Percentiles rank a stretch among this genome's conserved stretches.
Conservation (phyloP, 2,888 invertebrate species). For the Platycheirus albimanus region DNA sequence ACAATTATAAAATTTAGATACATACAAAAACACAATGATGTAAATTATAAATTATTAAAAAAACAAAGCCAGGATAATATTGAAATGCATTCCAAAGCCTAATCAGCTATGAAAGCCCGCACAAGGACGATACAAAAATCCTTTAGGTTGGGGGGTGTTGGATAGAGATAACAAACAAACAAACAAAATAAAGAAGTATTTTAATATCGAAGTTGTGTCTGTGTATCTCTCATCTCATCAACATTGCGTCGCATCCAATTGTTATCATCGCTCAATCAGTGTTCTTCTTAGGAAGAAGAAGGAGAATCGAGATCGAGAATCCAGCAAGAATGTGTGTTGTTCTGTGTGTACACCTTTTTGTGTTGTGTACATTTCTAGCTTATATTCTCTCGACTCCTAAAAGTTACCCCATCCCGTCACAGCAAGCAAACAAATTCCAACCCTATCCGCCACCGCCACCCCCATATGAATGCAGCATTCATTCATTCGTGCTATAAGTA, state of each 20-base stretch:
- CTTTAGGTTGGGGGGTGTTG: too few relatives aligned
- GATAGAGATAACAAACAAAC: too few relatives aligned
- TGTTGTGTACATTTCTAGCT: background rate
- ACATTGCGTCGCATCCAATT: background rate
- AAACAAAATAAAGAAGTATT: slow-evolving; percentile 1
- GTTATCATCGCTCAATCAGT: background rate
- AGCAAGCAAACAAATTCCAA: too few relatives aligned
- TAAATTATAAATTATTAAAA: too few relatives aligned
- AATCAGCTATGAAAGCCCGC: too few relatives aligned
- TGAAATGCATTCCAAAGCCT: too few relatives aligned
- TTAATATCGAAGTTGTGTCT: background rate
- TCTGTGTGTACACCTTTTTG: slow-evolving; percentile 1
- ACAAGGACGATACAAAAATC: too few relatives aligned
- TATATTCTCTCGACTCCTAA: background rate
- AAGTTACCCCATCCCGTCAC: background rate
- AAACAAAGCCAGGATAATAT: too few relatives aligned
- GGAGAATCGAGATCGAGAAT: too few relatives aligned
- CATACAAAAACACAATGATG: too few relatives aligned
- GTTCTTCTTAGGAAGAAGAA: background rate
- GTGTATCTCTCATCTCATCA: background rate
- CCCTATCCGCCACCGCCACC: background rate
- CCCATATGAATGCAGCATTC: slow-evolving; percentile 49
- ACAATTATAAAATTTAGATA: too few relatives aligned
- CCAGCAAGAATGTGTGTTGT: too few relatives aligned
- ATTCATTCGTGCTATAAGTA: slow-evolving; percentile 43